Evolutionary conservation across 92 coral and sea anemone species (phyloP), one percentile per base, ranked within the genome.

Genomic region (Siderastrea radians): DNA sequence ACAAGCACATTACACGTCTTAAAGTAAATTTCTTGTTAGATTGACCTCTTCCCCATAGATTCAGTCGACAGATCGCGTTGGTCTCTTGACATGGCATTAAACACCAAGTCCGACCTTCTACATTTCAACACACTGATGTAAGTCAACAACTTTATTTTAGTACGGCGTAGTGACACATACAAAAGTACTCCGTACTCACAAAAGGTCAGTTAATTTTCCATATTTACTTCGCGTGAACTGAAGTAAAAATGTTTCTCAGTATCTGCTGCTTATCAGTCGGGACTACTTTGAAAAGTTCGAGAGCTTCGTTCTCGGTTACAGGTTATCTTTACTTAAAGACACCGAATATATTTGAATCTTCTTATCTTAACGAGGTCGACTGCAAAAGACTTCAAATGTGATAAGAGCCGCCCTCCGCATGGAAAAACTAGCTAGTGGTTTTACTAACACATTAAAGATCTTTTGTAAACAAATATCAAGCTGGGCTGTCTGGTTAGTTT

Each of bases 261-360:
- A 26, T 61, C 72, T 65, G 62, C 45, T 68, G 75, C 84, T 80
- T 79, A 79, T 79, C 84, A 65, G 84, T 79, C 73, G 70, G n/a
- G 44, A 61, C 14, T 19, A 7, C 54, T 61, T 61, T 47, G 51
- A 65, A 61, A 54, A 64, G 49, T 26, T 13, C n/a, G 7, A 6
- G 47, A 49, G 49, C 57, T 49, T 7, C 46, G 48, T 38, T 14
- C 70, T n/a, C 12, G n/a, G 70, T 19, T 26, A 6, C 70, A 65
- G 47, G 8, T 61, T 47, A 26, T 55, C 6, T 49, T 66, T 79
- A 79, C 4, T 71, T 79, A 49, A 49, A 65, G 84, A 79, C 72
- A 55, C 84, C 73, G 60, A 79, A 67, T 80, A 50, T 49, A 13
- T 26, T 53, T 67, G 84, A 67, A 45, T n/a, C 51, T 3, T 44